Conservation (phyloP, 2,113 vertebrate genomes). For the Callaeas wilsoni region DNA sequence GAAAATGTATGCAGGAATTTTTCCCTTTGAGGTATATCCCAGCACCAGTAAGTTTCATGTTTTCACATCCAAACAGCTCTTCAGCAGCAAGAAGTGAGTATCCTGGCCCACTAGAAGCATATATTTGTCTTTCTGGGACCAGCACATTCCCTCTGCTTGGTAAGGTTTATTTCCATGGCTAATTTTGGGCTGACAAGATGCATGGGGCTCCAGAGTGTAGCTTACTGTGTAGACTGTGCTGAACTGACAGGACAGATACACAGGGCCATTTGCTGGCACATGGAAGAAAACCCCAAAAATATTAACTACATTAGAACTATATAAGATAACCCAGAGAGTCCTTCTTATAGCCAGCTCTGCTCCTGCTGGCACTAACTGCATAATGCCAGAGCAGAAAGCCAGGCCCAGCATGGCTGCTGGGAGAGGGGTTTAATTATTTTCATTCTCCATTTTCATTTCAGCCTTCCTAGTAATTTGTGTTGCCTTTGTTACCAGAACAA, state of each 20-base stretch:
- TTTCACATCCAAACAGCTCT: background rate
- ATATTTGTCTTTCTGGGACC: background rate
- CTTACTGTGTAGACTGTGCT: background rate
- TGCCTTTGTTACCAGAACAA: conserved; percentile 42
- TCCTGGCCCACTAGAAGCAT: background rate
- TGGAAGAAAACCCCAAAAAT: background rate
- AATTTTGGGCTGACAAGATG: background rate
- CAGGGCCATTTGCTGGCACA: background rate
- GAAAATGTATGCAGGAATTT: background rate
- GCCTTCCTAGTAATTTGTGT: conserved; percentile 32
- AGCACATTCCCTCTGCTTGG: background rate
- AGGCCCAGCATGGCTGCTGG: conserved; percentile 11
- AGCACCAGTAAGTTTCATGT: background rate
- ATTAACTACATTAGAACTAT: background rate
- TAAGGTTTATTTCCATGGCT: background rate
- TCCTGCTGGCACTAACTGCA: conserved; percentile 54
- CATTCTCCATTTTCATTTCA: conserved; percentile 55
- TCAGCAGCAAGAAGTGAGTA: background rate
- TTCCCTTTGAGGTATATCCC: background rate
- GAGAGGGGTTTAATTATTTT: conserved; percentile 58
- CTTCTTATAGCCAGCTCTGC: conserved; percentile 14
- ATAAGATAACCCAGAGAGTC: conserved; percentile 8
- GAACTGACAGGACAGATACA: background rate
- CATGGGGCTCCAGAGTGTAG: background rate
- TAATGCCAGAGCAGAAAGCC: conserved; percentile 45